Evolutionary conservation across 2,113 vertebrate genomes (phyloP).

Genomic region (Labrus mixtus): DNA sequence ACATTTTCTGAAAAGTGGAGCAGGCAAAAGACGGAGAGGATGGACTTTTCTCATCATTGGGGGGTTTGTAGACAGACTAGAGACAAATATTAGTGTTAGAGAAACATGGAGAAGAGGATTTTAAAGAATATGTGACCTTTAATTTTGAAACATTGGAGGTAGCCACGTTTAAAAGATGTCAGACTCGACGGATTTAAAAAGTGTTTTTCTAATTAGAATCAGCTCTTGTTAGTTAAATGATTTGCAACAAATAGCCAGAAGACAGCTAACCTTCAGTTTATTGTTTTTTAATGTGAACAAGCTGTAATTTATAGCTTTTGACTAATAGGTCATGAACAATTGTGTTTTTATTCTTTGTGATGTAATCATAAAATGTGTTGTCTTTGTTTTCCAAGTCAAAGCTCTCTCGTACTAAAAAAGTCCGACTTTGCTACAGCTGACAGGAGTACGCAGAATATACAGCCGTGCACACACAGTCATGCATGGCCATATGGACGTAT

Average conservation of each 20-base stretch:
- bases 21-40: too few species aligned
- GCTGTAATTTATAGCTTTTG: background rate
- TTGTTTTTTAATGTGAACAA: background rate
- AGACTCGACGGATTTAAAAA: too few species aligned
- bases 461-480: background rate
- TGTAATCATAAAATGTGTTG: background rate
- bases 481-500: background rate
- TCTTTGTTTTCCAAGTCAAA: conserved; percentile 6
- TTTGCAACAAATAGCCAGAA: too few species aligned
- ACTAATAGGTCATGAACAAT: background rate
- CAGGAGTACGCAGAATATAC: background rate
- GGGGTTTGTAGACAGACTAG: too few species aligned
- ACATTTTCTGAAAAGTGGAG: too few species aligned
- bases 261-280: background rate
- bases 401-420: too few species aligned
- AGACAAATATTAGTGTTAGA: too few species aligned
- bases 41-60: too few species aligned
- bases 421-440: background rate
- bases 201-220: background rate
- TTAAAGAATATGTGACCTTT: too few species aligned
- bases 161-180: too few species aligned
- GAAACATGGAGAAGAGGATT: too few species aligned
- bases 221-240: background rate
- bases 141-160: too few species aligned
- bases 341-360: background rate